These are phyloP conservation scores for Tragelaphus imberbis DNA, from an alignment of 2,113 vertebrate species.

Conservation along the genomic window DNA sequence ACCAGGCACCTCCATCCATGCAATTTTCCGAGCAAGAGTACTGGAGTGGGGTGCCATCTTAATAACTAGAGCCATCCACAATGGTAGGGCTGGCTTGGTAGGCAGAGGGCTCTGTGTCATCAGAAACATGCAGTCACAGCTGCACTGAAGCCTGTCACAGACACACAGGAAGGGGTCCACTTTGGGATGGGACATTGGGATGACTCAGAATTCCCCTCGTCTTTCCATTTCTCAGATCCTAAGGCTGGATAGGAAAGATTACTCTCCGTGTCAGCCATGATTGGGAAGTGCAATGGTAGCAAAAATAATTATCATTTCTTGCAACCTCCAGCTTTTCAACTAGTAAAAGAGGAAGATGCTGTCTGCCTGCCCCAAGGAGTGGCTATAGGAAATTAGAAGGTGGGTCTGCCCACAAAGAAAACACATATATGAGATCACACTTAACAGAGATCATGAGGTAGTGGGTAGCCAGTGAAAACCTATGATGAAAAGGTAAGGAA, in stretches of 20 bases:
- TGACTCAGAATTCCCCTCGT: neutral
- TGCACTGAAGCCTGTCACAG: neutral
- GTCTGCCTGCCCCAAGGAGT: too few relatives aligned
- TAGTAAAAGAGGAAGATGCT: neutral
- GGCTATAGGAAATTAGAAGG: neutral
- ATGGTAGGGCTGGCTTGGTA: accelerated
- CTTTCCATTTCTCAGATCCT: neutral
- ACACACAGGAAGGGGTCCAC: neutral
- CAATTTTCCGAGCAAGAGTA: too few relatives aligned
- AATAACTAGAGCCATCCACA: neutral
- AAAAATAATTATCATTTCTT: neutral
- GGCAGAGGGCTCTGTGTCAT: neutral
- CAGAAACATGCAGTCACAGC: neutral
- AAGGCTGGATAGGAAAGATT: neutral
- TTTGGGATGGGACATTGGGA: neutral
- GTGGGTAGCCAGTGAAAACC: neutral
- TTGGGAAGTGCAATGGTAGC: neutral
- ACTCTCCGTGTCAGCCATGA: accelerated
- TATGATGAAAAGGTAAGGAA: neutral
- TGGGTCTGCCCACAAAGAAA: neutral
- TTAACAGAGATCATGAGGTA: neutral
- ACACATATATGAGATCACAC: too few relatives aligned
- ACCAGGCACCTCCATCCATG: too few relatives aligned
- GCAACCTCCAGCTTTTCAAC: neutral
- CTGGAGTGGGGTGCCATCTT: neutral